Evolutionary conservation across 2,113 vertebrate genomes (phyloP).

Genomic region (Thinocorus orbignyianus): DNA sequence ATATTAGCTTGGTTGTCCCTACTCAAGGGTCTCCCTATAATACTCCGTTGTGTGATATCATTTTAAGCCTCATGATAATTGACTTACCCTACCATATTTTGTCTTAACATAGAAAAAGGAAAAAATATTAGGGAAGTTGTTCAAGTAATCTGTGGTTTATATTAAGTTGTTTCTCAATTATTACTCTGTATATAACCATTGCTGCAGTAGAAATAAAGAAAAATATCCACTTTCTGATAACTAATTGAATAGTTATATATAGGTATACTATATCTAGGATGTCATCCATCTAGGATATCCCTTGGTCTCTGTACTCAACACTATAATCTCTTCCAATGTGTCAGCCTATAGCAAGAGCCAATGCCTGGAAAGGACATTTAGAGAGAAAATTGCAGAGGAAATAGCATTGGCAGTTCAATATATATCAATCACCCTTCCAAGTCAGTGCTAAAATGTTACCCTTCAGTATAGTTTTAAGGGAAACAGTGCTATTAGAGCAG

Average conservation of each 20-base stretch:
- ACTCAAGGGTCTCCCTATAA: not conserved
- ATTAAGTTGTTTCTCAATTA: not conserved
- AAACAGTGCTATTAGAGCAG: not conserved
- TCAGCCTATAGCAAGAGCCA: not conserved
- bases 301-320: not conserved
- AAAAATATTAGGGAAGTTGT: not conserved
- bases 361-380: not conserved
- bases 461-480: not conserved
- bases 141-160: not conserved
- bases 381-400: not conserved
- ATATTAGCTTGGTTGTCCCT: not conserved
- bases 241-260: not conserved
- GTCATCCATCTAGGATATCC: not conserved
- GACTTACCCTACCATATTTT: not conserved
- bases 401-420: not conserved
- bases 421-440: not conserved
- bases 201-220: not conserved
- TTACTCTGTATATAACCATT: not conserved
- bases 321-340: not conserved
- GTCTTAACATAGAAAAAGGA: not conserved
- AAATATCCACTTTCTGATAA: not conserved
- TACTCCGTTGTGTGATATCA: rapidly evolving
- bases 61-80: not conserved
- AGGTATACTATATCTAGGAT: not conserved
- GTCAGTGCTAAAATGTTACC: not conserved